These are phyloP conservation scores for Elysia crispata DNA, from an alignment of 2,888 invertebrate species.

Conservation along the genomic window DNA sequence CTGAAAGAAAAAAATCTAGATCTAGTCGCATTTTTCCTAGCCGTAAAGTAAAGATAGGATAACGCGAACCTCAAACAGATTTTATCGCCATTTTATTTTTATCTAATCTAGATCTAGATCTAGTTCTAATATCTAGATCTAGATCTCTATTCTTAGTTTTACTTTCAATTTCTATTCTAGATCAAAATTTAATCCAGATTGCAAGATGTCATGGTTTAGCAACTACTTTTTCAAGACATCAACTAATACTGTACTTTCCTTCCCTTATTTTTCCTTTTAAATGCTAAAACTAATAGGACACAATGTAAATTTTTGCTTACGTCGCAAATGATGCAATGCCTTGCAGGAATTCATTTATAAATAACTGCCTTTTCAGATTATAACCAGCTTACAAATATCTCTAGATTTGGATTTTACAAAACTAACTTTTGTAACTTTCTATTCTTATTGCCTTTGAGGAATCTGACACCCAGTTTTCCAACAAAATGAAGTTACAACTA, in stretches of 20 bases:
- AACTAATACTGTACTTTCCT: neutral
- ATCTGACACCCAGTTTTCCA: too few species aligned
- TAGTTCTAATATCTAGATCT: neutral
- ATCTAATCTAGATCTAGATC: neutral
- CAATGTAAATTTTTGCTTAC: too few species aligned
- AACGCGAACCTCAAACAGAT: neutral
- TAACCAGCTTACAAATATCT: too few species aligned
- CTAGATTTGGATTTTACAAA: too few species aligned
- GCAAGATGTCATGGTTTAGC: neutral
- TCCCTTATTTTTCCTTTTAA: neutral
- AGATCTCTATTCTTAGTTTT: neutral
- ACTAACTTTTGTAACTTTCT: too few species aligned
- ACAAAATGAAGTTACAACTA: too few species aligned
- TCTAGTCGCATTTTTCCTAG: neutral
- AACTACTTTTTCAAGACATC: neutral
- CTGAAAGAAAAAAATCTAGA: neutral
- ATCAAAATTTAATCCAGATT: neutral
- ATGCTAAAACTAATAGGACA: too few species aligned
- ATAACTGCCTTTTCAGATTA: too few species aligned
- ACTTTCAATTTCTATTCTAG: neutral
- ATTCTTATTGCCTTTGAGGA: too few species aligned
- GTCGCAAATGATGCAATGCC: too few species aligned
- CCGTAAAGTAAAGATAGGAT: neutral
- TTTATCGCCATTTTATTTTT: neutral
- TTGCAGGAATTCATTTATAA: too few species aligned